Evolutionary conservation across 1,140 invertebrate species (phyloP).

Genomic region (Cephus cinctus): DNA sequence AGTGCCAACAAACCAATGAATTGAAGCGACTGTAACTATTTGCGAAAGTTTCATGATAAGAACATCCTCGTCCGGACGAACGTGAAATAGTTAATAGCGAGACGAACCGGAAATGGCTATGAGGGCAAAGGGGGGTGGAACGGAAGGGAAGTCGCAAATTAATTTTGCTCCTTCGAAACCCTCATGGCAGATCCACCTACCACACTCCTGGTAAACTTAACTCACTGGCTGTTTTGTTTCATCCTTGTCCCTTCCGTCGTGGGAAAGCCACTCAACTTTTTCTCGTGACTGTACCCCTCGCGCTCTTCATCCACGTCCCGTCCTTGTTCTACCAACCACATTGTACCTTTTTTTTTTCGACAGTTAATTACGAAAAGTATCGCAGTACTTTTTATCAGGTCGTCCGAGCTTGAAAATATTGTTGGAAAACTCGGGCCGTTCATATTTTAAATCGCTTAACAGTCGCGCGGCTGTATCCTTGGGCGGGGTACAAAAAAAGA

Average conservation of each 20-base stretch:
- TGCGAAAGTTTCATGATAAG: too few species aligned
- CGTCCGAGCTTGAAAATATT: constrained; percentile 41
- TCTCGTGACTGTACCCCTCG: constrained; percentile 5
- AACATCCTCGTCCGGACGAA: too few species aligned
- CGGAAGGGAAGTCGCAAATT: too few species aligned
- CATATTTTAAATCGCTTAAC: constrained; percentile 41
- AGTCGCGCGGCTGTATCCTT: constrained; percentile 20
- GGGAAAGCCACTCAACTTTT: constrained; percentile 35
- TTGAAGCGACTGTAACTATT: too few species aligned
- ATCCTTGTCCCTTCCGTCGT: constrained; percentile 5
- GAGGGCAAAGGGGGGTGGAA: too few species aligned
- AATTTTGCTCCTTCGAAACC: too few species aligned
- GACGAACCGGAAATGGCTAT: too few species aligned
- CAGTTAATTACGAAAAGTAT: constrained; percentile 47
- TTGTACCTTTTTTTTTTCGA: constrained; percentile 15
- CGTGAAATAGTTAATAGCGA: too few species aligned
- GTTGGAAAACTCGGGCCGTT: constrained; percentile 20
- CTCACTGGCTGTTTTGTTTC: not conserved
- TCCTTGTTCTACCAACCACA: constrained; percentile 8
- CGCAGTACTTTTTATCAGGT: constrained; percentile 43
- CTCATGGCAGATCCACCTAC: too few species aligned
- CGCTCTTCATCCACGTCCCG: constrained; percentile 4
- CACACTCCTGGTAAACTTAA: too few species aligned
- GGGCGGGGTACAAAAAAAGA: not conserved
- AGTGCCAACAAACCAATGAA: too few species aligned